Conservation (phyloP, 2,113 vertebrate species). For the Chamaea fasciata region DNA sequence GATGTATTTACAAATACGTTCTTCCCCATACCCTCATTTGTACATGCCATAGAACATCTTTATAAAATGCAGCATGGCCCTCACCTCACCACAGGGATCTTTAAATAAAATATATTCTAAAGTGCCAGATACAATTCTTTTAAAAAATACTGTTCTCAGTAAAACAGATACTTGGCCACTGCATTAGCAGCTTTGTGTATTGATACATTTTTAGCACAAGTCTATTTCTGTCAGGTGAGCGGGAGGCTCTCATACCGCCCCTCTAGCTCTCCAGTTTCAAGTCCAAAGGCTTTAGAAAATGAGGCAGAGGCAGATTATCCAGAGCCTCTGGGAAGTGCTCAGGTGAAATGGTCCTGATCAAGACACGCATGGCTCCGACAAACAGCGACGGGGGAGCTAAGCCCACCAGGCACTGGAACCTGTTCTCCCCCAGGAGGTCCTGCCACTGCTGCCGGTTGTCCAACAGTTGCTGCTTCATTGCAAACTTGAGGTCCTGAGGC, state of each 20-base stretch:
- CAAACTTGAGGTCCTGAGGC: constrained; percentile 60
- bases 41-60: background rate
- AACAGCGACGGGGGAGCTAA: constrained; percentile 81
- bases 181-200: background rate
- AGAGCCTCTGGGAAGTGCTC: constrained; percentile 81
- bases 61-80: background rate
- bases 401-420: constrained; percentile 83
- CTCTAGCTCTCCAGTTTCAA: constrained; percentile 73
- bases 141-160: constrained; percentile 50
- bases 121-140: constrained; percentile 53
- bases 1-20: constrained; percentile 21
- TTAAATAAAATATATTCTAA: constrained; percentile 67
- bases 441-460: constrained; percentile 77
- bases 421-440: constrained; percentile 78
- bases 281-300: constrained; percentile 84
- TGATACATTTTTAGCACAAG: background rate
- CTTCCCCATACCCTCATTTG: background rate
- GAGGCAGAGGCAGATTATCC: constrained; percentile 78
- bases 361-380: constrained; percentile 81
- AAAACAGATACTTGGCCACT: constrained; percentile 34
- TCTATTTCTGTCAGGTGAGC: constrained; percentile 26
- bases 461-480: constrained; percentile 69
- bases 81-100: background rate
- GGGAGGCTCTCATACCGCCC: background rate
- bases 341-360: constrained; percentile 79